Evolutionary conservation across 2,797 vertebrate genomes (phyloP), one percentile per base, ranked within the genome.

Genomic region (Sebastes kiyomatsui): DNA sequence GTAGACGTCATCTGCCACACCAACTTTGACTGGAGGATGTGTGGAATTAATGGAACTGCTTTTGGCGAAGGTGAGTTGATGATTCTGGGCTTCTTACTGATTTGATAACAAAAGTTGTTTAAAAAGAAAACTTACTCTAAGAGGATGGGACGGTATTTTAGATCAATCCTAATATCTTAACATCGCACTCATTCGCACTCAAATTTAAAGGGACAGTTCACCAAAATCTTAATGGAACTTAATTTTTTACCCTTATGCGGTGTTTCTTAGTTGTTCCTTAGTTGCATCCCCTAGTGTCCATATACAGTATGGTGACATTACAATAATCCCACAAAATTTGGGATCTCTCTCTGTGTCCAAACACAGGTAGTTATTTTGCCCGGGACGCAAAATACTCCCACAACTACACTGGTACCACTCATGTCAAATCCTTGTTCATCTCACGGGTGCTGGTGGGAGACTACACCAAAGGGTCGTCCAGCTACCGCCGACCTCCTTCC

Each of bases 21-120:
- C 84, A 99, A 99, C 93, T 97, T 99, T 73, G 98, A 99, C 91
- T 99, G 98, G 97, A 95, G 97, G 70, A 91, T 98, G 90, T 98
- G 97, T 52, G 98, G 97, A 7, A 90, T 94, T 42, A 95, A 98
- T 5, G 98, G 97, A 12, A 97, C 97, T 0, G 95, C 95, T 68
- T 98, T 92, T 0, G 98, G 98, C 84, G 96, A 96, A 95, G 98
- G 98, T 99, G 46, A 74, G 84, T 8, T 12, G 28, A 52, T 12
- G 14, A 4, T 1, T 14, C 11, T 33, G n/a, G 2, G 2, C 6
- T 55, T 27, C 11, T 25, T 20, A 23, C 1, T 67, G 13, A 28
- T n/a, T 28, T 27, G 14, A 33, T 25, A 25, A 27, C 10, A 20
- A 22, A 71, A 62, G 20, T 35, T n/a, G 7, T 22, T n/a, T 25